Conservation (phyloP, 2,888 invertebrate genomes). For the Hydriomena furcata region DNA sequence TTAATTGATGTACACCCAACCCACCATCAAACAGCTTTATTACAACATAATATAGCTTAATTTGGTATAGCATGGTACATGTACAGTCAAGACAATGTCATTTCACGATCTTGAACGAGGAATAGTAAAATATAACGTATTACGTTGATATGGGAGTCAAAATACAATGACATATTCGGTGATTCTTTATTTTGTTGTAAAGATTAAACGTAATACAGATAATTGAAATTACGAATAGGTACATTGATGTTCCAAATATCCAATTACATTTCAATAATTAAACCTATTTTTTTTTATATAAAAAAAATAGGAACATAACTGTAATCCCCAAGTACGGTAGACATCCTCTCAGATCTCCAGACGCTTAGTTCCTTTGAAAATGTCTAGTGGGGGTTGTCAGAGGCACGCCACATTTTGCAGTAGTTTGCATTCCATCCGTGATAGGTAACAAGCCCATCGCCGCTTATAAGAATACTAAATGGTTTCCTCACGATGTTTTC, state of each 20-base stretch:
- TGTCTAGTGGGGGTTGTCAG: too few relatives aligned
- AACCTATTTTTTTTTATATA: neutral
- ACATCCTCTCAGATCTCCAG: too few relatives aligned
- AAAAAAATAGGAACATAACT: too few relatives aligned
- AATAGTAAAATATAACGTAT: slow-evolving; percentile 6
- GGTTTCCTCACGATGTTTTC: too few relatives aligned
- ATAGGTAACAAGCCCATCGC: too few relatives aligned
- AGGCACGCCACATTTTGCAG: too few relatives aligned
- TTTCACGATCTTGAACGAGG: neutral
- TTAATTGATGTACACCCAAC: slow-evolving; percentile 64
- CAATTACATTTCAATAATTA: slow-evolving; percentile 46
- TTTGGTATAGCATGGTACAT: neutral
- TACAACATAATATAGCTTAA: slow-evolving; percentile 4
- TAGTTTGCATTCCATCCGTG: too few relatives aligned
- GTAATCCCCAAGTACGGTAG: too few relatives aligned
- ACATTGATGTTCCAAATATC: slow-evolving; percentile 53
- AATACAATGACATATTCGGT: neutral
- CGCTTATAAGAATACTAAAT: too few relatives aligned
- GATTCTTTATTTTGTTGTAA: neutral
- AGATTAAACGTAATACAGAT: neutral
- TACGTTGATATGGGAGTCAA: neutral
- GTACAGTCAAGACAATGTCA: slow-evolving; percentile 11
- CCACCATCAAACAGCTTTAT: slow-evolving; percentile 8
- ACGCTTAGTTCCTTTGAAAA: too few relatives aligned
- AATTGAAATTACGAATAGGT: slow-evolving; percentile 3